Conservation (phyloP, 2,113 vertebrate genomes). For the Chaetodon trifascialis region DNA sequence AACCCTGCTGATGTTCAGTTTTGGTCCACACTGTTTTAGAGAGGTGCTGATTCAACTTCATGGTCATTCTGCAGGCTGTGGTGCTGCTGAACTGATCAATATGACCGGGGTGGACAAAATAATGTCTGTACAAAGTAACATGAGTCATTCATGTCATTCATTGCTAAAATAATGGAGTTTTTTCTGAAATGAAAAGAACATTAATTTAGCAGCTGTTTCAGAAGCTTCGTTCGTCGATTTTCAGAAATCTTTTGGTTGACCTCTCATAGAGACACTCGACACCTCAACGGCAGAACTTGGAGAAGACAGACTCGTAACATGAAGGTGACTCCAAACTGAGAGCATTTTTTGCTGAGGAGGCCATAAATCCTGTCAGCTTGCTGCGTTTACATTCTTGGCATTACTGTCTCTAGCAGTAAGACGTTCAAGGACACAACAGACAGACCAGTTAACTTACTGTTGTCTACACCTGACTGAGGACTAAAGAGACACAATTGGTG, state of each 20-base stretch:
- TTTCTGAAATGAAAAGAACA: too few relatives aligned
- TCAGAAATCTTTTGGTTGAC: neutral
- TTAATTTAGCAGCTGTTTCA: neutral
- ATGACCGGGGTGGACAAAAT: too few relatives aligned
- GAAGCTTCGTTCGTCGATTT: neutral
- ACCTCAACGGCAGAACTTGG: conserved; percentile 7
- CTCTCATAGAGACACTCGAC: neutral
- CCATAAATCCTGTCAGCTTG: conserved; percentile 57
- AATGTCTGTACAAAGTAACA: too few relatives aligned
- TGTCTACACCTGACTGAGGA: conserved; percentile 14
- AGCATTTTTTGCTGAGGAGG: conserved; percentile 56
- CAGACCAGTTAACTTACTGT: conserved; percentile 11
- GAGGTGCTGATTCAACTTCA: neutral
- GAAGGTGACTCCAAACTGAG: conserved; percentile 60
- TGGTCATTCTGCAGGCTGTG: neutral
- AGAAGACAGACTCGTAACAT: conserved; percentile 26
- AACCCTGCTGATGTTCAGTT: too few relatives aligned
- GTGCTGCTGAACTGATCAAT: neutral
- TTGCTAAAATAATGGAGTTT: neutral
- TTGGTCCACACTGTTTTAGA: neutral
- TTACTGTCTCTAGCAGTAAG: conserved; percentile 38
- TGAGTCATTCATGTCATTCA: neutral
- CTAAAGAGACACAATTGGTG: neutral
- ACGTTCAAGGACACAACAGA: conserved; percentile 31
- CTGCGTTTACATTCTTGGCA: conserved; percentile 71